phyloP scores from a whole-genome alignment of 2,888 invertebrate genomes.

The Pheosia gnoma region DNA sequence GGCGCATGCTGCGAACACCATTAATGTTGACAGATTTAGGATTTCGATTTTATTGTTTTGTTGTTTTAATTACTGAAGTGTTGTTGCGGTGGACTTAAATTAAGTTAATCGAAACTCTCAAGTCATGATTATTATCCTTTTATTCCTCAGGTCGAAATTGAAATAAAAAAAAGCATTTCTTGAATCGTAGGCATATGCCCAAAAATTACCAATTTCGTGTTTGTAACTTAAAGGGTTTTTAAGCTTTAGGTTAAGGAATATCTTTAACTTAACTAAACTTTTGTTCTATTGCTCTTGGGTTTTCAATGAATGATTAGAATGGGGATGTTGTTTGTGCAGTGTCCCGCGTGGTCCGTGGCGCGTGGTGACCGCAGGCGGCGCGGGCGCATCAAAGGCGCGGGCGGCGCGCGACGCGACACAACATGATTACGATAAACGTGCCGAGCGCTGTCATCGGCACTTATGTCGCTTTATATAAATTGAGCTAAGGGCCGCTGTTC shows the following conservation, averaged over 20 bases:
- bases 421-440: constrained; percentile 60
- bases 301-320: neutral
- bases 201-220: too few relatives aligned
- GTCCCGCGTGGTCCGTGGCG: constrained; percentile 9
- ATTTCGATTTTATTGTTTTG: neutral
- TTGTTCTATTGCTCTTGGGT: too few relatives aligned
- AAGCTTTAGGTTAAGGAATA: too few relatives aligned
- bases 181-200: too few relatives aligned
- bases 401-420: constrained; percentile 40
- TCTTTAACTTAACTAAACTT: too few relatives aligned
- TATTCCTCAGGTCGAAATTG: too few relatives aligned
- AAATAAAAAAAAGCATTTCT: too few relatives aligned
- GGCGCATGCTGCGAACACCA: constrained; percentile 35
- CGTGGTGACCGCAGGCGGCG: constrained; percentile 37
- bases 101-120: too few relatives aligned
- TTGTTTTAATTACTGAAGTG: neutral
- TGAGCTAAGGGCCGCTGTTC: constrained; percentile 22
- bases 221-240: too few relatives aligned
- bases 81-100: too few relatives aligned
- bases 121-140: too few relatives aligned
- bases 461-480: constrained; percentile 45
- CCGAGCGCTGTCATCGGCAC: constrained; percentile 45
- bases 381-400: constrained; percentile 53
- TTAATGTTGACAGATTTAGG: constrained; percentile 9
- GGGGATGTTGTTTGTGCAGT: neutral